phyloP scores from a whole-genome alignment of 2,113 vertebrate species.

The Thryonomys swinderianus region DNA sequence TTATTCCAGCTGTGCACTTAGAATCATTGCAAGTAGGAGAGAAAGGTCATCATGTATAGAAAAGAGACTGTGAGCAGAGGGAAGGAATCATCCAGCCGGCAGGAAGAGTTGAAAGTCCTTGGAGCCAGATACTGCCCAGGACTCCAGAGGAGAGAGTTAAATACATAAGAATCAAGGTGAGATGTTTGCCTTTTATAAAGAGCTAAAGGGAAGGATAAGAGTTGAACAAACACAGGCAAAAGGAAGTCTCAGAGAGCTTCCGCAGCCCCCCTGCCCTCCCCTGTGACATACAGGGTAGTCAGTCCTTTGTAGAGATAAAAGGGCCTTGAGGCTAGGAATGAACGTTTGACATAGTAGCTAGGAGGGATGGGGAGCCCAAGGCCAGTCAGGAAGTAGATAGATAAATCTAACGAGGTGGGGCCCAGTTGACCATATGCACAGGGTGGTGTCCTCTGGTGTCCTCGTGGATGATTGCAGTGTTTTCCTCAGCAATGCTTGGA shows the following conservation, averaged over 20 bases:
- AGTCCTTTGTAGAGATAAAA: background rate
- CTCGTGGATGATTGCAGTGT: background rate
- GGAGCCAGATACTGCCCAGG: background rate
- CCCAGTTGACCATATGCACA: background rate
- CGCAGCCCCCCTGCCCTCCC: background rate
- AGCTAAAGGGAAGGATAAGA: background rate
- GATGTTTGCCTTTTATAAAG: background rate
- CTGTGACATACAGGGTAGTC: background rate
- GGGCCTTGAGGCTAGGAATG: background rate
- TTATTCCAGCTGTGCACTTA: background rate
- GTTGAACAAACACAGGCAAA: background rate
- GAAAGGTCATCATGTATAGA: background rate
- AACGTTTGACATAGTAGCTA: conserved; percentile 13
- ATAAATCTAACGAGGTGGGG: background rate
- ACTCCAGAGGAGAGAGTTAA: background rate
- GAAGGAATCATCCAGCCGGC: background rate
- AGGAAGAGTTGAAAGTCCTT: background rate
- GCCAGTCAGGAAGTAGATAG: conserved; percentile 25
- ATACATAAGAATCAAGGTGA: background rate
- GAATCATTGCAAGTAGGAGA: background rate
- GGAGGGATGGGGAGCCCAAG: background rate
- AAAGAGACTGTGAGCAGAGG: background rate
- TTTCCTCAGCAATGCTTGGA: background rate
- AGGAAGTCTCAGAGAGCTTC: background rate
- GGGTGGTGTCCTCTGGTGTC: too few species aligned